Percentiles rank a stretch among this genome's conserved stretches.
phyloP scores from a whole-genome alignment of 1,140 invertebrate species.

The Plodia interpunctella region DNA sequence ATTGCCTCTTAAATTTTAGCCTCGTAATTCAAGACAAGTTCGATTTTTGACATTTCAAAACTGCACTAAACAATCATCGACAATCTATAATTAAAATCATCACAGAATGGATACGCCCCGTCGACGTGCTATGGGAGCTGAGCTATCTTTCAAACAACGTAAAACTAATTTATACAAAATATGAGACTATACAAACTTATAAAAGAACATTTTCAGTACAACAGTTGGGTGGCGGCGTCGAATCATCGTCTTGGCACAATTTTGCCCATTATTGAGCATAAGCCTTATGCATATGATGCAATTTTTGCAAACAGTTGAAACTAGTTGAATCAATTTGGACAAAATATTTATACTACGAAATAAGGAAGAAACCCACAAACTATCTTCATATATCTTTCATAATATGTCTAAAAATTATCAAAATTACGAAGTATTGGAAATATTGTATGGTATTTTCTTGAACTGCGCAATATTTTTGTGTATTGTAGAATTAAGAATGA shows the following conservation, averaged over 20 bases:
- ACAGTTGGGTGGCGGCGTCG: background rate
- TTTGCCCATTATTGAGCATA: background rate
- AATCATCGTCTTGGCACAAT: background rate
- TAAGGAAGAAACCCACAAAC: too few species aligned
- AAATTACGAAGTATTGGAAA: too few species aligned
- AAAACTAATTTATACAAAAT: conserved; percentile 1
- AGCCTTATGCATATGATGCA: too few species aligned
- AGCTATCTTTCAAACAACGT: background rate
- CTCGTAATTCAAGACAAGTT: too few species aligned
- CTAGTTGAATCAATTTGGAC: too few species aligned
- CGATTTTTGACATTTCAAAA: background rate
- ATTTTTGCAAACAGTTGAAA: too few species aligned
- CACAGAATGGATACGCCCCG: background rate
- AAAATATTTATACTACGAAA: background rate
- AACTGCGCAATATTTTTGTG: too few species aligned
- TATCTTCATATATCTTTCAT: too few species aligned
- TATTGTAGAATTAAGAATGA: too few species aligned
- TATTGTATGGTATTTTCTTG: too few species aligned
- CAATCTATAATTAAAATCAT: background rate
- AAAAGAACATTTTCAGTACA: background rate
- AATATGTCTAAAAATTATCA: too few species aligned
- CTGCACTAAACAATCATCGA: background rate
- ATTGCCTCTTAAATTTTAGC: too few species aligned
- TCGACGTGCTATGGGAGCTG: background rate
- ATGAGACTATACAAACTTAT: conserved; percentile 1